Percentiles rank a stretch among this genome's conserved stretches.
These are phyloP conservation scores for Equus przewalskii DNA, from an alignment of 2,113 vertebrate genomes.

Conservation along the genomic window DNA sequence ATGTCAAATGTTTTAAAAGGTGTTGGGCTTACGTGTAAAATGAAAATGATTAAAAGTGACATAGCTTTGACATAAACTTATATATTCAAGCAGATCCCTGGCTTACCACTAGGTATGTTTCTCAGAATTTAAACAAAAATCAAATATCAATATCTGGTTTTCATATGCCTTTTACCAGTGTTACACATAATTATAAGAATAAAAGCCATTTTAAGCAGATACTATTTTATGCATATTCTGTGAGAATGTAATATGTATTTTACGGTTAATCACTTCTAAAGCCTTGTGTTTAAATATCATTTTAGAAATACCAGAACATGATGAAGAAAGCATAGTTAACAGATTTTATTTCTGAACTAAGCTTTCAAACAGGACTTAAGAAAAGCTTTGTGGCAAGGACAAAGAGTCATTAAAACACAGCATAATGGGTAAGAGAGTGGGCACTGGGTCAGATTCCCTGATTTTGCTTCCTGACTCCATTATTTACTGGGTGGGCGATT, in stretches of 20 bases:
- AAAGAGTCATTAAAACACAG: neutral
- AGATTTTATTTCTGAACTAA: neutral
- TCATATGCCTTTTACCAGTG: neutral
- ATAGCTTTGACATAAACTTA: neutral
- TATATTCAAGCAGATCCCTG: neutral
- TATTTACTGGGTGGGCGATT: neutral
- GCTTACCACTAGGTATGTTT: neutral
- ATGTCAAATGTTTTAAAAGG: slow-evolving; percentile 11
- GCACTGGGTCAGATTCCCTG: neutral
- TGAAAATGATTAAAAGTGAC: neutral
- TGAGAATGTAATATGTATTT: neutral
- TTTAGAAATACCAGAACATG: neutral
- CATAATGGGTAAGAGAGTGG: neutral
- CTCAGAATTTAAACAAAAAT: slow-evolving; percentile 44
- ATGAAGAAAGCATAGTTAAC: neutral
- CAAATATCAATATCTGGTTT: neutral
- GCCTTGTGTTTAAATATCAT: neutral
- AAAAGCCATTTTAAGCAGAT: neutral
- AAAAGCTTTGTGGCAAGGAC: neutral
- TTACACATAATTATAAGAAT: neutral
- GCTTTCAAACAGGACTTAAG: neutral
- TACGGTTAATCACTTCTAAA: neutral
- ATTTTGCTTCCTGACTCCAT: neutral
- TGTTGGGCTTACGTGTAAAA: neutral
- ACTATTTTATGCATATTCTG: neutral